Evolutionary conservation across 2,113 vertebrate genomes (phyloP).

Genomic region (Turnix velox): DNA sequence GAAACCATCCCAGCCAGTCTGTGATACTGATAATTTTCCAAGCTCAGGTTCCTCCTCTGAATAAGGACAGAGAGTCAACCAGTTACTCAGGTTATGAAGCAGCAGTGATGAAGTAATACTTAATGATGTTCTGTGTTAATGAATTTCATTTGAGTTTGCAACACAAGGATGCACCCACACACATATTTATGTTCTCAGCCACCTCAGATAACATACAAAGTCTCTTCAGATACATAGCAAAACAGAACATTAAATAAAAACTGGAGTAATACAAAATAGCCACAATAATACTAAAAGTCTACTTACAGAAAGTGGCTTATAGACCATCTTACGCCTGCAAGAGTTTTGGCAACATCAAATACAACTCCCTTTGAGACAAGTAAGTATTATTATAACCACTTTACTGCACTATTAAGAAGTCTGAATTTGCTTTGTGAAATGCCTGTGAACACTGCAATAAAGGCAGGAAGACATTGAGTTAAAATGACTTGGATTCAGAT

Average conservation of each 20-base stretch:
- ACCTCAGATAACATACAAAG: neutral
- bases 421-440: neutral
- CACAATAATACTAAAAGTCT: neutral
- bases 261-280: neutral
- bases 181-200: neutral
- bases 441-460: neutral
- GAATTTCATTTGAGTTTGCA: neutral
- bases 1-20: constrained; percentile 88
- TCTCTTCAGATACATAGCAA: neutral
- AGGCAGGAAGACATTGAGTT: neutral
- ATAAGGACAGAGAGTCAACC: constrained; percentile 71
- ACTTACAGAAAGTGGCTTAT: neutral
- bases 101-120: neutral
- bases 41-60: constrained; percentile 85
- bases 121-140: neutral
- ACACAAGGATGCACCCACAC: neutral
- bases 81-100: constrained; percentile 9
- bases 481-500: neutral
- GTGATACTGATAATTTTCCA: constrained; percentile 75
- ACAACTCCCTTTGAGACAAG: neutral
- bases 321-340: neutral
- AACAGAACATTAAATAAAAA: neutral
- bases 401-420: neutral
- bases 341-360: neutral
- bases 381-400: neutral